Conservation (phyloP, 2,113 vertebrate genomes). For the Andinoacara biseriatus region DNA sequence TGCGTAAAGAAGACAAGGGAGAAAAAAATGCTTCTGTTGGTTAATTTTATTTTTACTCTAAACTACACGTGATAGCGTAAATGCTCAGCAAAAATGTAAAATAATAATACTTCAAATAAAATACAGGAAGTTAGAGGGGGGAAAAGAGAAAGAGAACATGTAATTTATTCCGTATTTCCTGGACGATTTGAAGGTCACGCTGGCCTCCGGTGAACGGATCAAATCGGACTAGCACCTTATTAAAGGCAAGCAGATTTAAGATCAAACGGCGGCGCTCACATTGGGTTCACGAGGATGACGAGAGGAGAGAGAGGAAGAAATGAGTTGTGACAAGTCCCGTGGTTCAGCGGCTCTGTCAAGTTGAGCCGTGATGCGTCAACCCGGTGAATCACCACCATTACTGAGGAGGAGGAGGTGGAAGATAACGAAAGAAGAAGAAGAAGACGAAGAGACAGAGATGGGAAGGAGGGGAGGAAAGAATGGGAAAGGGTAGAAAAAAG, state of each 20-base stretch:
- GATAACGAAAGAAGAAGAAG: constrained; percentile 38
- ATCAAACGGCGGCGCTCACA: constrained; percentile 63
- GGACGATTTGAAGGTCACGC: constrained; percentile 13
- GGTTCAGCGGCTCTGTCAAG: constrained; percentile 60
- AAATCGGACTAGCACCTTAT: constrained; percentile 22
- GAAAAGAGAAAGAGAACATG: not conserved
- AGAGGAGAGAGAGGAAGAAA: constrained; percentile 46
- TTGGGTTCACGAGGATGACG: constrained; percentile 23
- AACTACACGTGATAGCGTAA: not conserved
- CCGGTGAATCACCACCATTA: constrained; percentile 73
- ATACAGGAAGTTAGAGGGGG: not conserved
- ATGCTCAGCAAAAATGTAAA: not conserved
- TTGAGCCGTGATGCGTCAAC: constrained; percentile 75
- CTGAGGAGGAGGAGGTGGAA: constrained; percentile 64
- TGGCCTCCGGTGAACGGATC: constrained; percentile 28
- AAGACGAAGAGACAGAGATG: constrained; percentile 42
- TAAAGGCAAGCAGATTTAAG: constrained; percentile 56
- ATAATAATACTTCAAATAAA: not conserved
- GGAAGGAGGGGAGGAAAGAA: constrained; percentile 36
- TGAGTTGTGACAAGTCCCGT: constrained; percentile 78
- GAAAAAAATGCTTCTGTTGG: not conserved
- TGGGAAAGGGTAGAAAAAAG: constrained; percentile 40
- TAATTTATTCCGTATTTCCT: constrained; percentile 15
- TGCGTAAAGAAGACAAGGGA: not conserved
- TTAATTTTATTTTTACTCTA: not conserved